Evolutionary conservation across 2,888 invertebrate species (phyloP), one percentile per base, ranked within the genome.

Genomic region (Desoria tigrina): DNA sequence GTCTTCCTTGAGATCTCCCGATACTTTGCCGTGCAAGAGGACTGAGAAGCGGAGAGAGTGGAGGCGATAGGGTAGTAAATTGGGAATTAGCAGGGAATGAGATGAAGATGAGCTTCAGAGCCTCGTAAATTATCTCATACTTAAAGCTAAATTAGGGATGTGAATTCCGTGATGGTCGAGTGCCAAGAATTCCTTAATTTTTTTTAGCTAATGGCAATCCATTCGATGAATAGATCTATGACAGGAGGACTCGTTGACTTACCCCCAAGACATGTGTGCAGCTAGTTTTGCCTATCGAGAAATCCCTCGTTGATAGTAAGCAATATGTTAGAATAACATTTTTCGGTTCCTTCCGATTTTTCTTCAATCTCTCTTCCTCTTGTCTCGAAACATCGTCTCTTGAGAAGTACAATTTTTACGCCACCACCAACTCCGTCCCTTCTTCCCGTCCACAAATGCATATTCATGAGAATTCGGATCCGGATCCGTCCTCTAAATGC

Each of bases 71-170:
- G 32, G 32, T 32, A 32, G 32, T 39, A 58, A 58, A 27, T 45
- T 2, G 45, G 42, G 58, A 58, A 58, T 58, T 58, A 58, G 49
- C 42, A 45, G 23, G n/a, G 21, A 39, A 45, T 45, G 58, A 58
- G 37, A 42, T 58, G 58, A 58, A 23, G 42, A 18, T 54, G 65
- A 53, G 42, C 42, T 53, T 59, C 51, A 50, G 28, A 53, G 49
- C 49, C 18, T 56, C 67, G 63, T 67, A 67, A 67, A 67, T 67
- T 63, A 67, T 67, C 63, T 23, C 42, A 59, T 67, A 60, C 68
- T 68, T 68, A 64, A 39, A 42, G 68, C 68, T 65, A 68, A 68
- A 68, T 68, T 68, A 68, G 68, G 68, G 61, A 55, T 68, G 61
- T 68, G 65, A 68, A 64, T 65, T 68, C 59, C 42, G 45, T 61